Base-by-base conservation (phyloP, 2,797 vertebrate genomes). In the Thamnophis elegans region DNA sequence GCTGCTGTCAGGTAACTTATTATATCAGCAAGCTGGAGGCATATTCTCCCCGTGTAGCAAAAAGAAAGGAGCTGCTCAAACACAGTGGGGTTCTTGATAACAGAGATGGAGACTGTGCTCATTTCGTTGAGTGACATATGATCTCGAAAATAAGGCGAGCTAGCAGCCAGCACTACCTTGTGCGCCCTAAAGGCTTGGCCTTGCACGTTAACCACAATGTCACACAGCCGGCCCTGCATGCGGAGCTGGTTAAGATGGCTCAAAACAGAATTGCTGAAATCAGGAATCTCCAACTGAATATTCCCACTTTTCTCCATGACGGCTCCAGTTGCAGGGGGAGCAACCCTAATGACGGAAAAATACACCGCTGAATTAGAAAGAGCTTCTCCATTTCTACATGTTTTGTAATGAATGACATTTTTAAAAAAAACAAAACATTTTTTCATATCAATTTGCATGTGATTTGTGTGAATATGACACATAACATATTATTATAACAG, bases 41-140 rank as follows among this genome's bases (percentile, higher is more conserved):
- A 98, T 92, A 99, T 98, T 56, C 99, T 98, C 2, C 99, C 99
- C 0, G 99, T 99, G 96, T 99, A 99, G 97, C 99, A 99, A 97
- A 99, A 99, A 68, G 98, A 98, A 90, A 99, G 98, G 92, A 99
- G 98, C 97, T 99, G 99, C 97, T 99, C 99, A 1, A 99, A 99
- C 89, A 99, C 99, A 0, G 98, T 98, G 0, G 99, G 99, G 96
- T 99, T 99, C 92, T 99, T 98, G 97, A 99, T 99, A 94, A 99
- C 99, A 0, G 99, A 99, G 95, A 99, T 98, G 59, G 99, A 99
- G 93, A 99, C 99, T 0, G 99, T 99, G 97, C 98, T 99, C 99
- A 99, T 99, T 97, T 99, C 99, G 1, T 99, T 98, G 94, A 99
- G 97, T n/a, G 99, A 99, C 99, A 99, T 99, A 98, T 99, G 99